phyloP scores from a whole-genome alignment of 2,113 vertebrate genomes.

The Progne subis region DNA sequence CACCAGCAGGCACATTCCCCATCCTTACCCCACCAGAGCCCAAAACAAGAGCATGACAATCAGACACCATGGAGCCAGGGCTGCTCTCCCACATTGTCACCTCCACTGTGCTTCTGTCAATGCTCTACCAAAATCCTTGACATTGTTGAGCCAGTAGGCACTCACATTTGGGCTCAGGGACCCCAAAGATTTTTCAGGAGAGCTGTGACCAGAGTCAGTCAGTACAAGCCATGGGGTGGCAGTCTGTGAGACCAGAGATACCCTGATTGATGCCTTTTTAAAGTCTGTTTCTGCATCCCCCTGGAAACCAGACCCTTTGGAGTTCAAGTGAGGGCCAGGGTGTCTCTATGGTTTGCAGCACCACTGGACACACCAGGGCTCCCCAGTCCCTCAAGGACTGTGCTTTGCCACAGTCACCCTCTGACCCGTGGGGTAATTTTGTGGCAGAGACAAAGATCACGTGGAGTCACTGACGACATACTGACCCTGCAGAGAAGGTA shows the following conservation, averaged over 20 bases:
- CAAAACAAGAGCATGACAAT: neutral
- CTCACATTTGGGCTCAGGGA: neutral
- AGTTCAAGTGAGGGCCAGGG: neutral
- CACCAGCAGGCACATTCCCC: neutral
- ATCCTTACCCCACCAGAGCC: neutral
- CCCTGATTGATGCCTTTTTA: neutral
- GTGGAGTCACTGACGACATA: neutral
- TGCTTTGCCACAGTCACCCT: neutral
- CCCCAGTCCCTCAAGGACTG: neutral
- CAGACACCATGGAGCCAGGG: neutral
- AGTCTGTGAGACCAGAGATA: neutral
- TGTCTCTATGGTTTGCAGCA: neutral
- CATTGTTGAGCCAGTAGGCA: fast-evolving
- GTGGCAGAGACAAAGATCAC: neutral
- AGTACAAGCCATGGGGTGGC: neutral
- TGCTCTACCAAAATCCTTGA: neutral
- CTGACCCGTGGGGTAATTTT: fast-evolving
- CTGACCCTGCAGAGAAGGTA: neutral
- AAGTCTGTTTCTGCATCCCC: neutral
- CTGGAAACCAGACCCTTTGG: neutral
- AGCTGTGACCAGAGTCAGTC: neutral
- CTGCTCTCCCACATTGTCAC: neutral
- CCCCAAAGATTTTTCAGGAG: neutral
- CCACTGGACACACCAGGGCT: neutral
- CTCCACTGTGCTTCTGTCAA: neutral